These are phyloP conservation scores for Gouania willdenowi DNA, from an alignment of 2,797 vertebrate species.

Conservation along the genomic window DNA sequence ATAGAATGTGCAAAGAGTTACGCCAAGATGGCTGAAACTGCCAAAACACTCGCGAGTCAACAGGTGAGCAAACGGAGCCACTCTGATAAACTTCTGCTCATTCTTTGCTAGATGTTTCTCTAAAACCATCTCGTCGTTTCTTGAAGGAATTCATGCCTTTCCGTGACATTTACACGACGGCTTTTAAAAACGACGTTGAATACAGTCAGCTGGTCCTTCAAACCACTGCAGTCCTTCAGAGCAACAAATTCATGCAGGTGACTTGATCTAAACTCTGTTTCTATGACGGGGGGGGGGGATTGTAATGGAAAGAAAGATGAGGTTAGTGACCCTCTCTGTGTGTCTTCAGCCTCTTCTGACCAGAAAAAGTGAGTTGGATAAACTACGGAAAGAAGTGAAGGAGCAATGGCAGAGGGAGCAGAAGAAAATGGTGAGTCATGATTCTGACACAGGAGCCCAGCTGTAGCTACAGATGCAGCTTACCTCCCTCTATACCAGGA, in stretches of 20 bases:
- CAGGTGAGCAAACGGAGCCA: constrained; percentile 74
- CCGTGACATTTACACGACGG: constrained; percentile 84
- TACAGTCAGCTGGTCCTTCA: constrained; percentile 88
- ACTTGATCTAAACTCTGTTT: not conserved
- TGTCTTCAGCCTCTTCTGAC: constrained; percentile 90
- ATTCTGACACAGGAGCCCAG: too few relatives aligned
- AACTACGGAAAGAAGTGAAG: constrained; percentile 94
- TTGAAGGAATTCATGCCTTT: constrained; percentile 93
- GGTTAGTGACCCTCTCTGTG: too few relatives aligned
- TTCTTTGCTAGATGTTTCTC: not conserved
- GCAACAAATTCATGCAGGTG: constrained; percentile 97
- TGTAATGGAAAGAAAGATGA: not conserved
- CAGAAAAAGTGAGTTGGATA: constrained; percentile 93
- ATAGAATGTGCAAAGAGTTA: constrained; percentile 90
- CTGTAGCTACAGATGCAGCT: too few relatives aligned
- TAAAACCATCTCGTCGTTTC: not conserved
- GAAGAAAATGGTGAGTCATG: constrained; percentile 93
- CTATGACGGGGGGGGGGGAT: not conserved
- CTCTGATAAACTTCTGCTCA: not conserved
- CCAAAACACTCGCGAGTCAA: constrained; percentile 84
- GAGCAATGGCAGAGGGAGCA: constrained; percentile 96
- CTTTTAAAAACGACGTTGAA: constrained; percentile 90
- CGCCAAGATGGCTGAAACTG: constrained; percentile 92
- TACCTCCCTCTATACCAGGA: too few relatives aligned
- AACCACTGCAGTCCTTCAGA: constrained; percentile 85